Base-by-base conservation (phyloP, 35 echinoderm and acorn worm genomes). In the Patiria miniata region DNA sequence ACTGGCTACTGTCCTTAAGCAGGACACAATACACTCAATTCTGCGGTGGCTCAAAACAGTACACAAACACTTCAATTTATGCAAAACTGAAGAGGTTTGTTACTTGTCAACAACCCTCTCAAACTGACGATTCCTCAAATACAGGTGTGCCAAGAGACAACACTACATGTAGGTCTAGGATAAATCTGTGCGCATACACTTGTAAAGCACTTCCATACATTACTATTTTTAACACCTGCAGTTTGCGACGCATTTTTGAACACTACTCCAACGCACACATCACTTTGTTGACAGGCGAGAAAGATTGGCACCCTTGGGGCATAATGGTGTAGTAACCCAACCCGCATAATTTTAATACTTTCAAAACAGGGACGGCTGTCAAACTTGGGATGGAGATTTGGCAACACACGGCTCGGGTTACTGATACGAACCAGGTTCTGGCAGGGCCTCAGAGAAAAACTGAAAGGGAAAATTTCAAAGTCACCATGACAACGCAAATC, bases 321-420 rank as follows among this genome's bases (percentile, higher is more conserved):
- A 3, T 34, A 6, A 34, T 32, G 26, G 34, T 34, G 21, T 23
- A 73, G 65, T 73, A 73, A 73, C 65, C 34, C 26, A 73, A 34
- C 65, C 65, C 34, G 8, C 65, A 32, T 73, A 73, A 73, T 73
- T 73, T 36, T 73, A 73, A 73, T 73, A 73, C 65, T 73, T 73
- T 73, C 65, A 73, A 73, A 73, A 73, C 65, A 73, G 29, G 8
- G 65, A 14, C 65, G n/a, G n/a, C 26, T 73, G 65, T 36, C 65
- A 73, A 60, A 60, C 26, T 73, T 15, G 34, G 14, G 34, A 73
- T 14, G 14, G 34, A 30, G 15, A 0, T 32, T 15, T 73, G 65
- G 21, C 65, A 73, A 73, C 26, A 30, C 65, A 22, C 14, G 65
- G 65, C 7, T 73, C 65, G 29, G 9, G 26, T 73, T 73, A 73